phyloP scores from a whole-genome alignment of 2,113 vertebrate species.

The Pandion haliaetus region DNA sequence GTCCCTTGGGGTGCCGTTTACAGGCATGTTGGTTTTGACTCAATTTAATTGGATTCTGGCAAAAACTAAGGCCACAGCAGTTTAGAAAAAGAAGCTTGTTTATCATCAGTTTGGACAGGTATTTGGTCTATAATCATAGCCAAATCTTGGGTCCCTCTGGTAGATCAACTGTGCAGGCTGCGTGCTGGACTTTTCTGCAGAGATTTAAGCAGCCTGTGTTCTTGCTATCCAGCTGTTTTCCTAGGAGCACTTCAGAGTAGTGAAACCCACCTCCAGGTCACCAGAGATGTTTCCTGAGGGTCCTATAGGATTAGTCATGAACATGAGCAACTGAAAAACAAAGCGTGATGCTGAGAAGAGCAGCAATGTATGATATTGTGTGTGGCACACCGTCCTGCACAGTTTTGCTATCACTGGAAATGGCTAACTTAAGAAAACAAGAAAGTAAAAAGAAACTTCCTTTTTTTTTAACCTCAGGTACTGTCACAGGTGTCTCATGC shows the following conservation, averaged over 20 bases:
- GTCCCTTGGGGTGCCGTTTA: not conserved
- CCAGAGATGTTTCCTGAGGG: not conserved
- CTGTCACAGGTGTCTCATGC: not conserved
- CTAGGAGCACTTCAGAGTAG: not conserved
- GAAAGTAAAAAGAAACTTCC: not conserved
- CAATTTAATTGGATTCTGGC: not conserved
- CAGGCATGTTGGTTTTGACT: not conserved
- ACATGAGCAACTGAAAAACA: not conserved
- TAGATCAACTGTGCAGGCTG: not conserved
- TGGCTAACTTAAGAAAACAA: not conserved
- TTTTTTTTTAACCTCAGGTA: not conserved
- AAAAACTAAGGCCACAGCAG: not conserved
- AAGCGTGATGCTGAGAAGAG: not conserved
- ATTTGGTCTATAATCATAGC: not conserved
- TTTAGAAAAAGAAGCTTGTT: not conserved
- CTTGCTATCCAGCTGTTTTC: not conserved
- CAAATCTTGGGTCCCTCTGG: not conserved
- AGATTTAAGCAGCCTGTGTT: not conserved
- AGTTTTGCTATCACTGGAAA: not conserved
- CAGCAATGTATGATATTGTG: not conserved
- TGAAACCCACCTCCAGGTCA: not conserved
- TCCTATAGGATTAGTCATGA: not conserved
- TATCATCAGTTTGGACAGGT: not conserved
- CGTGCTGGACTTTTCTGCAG: not conserved
- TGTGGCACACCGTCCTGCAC: not conserved